A percentile compares a stretch with the other conserved stretches of the same genome.
These are phyloP conservation scores for Phyllotreta cruciferae DNA, from an alignment of 2,888 invertebrate genomes.

Conservation along the genomic window DNA sequence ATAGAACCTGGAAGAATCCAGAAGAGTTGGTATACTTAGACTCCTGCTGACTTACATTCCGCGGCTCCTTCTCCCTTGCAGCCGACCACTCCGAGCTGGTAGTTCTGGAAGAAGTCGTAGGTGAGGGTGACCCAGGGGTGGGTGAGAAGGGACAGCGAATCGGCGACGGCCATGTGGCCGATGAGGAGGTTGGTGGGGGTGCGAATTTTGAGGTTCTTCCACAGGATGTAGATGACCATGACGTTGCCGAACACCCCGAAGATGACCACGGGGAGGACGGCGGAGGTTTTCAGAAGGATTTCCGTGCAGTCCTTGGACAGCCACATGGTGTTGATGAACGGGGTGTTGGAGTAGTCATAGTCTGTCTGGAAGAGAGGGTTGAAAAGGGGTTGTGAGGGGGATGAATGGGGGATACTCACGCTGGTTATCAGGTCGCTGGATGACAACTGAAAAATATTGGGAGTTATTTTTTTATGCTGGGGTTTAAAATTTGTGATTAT, in stretches of 20 bases:
- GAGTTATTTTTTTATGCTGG: too few species aligned
- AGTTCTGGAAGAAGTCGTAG: conserved; percentile 79
- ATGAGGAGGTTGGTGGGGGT: conserved; percentile 76
- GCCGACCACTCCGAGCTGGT: conserved; percentile 73
- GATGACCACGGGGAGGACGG: conserved; percentile 68
- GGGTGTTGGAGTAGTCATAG: conserved; percentile 46
- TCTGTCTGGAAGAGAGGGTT: conserved; percentile 48
- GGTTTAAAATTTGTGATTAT: too few species aligned
- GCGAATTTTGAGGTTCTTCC: conserved; percentile 68
- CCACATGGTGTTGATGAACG: conserved; percentile 74
- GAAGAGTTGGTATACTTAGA: not conserved
- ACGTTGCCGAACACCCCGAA: conserved; percentile 73
- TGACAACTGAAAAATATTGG: too few species aligned
- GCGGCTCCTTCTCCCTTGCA: conserved; percentile 81
- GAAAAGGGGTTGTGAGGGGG: not conserved
- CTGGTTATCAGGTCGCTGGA: not conserved
- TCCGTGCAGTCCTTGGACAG: conserved; percentile 66
- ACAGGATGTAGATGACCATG: conserved; percentile 69
- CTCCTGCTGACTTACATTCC: conserved; percentile 76
- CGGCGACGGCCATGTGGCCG: conserved; percentile 77
- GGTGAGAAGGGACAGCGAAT: conserved; percentile 70
- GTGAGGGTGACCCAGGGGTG: conserved; percentile 80
- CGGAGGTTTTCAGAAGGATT: conserved; percentile 67
- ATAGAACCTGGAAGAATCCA: conserved; percentile 65
- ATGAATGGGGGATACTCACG: not conserved